phyloP scores from a whole-genome alignment of 2,113 vertebrate genomes.

The Gallinago undulata region DNA sequence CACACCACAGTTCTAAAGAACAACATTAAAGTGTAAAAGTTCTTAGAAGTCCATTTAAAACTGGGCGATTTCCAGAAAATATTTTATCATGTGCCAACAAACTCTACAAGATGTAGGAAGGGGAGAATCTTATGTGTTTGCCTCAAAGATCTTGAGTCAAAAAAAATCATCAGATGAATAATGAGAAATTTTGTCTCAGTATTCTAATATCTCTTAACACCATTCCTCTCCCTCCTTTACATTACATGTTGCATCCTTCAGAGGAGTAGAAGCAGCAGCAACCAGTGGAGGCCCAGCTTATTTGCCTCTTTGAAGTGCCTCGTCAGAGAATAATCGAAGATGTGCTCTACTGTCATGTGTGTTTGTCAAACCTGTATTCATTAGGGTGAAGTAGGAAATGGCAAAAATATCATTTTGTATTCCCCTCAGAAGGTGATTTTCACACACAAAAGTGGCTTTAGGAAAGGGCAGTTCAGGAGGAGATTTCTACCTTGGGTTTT shows the following conservation, averaged over 20 bases:
- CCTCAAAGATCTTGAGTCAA: background rate
- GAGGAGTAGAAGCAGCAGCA: background rate
- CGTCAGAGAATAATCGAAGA: background rate
- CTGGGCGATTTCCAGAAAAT: background rate
- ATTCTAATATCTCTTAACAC: background rate
- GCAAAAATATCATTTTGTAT: background rate
- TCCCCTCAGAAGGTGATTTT: background rate
- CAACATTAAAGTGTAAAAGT: background rate
- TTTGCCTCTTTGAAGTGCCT: background rate
- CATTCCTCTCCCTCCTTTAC: background rate
- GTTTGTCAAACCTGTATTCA: background rate
- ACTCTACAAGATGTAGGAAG: background rate
- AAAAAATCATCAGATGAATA: background rate
- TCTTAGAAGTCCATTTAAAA: background rate
- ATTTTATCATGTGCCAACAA: background rate
- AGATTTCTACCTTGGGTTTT: background rate
- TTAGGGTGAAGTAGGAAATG: background rate
- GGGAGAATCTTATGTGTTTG: background rate
- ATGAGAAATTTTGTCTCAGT: background rate
- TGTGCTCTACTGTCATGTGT: background rate
- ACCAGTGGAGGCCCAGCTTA: background rate
- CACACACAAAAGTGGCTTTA: background rate
- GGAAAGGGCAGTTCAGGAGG: background rate
- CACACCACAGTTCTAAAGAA: background rate
- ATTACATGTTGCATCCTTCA: background rate